phyloP scores from a whole-genome alignment of 2,113 vertebrate genomes.

The Beaufortia kweichowensis region DNA sequence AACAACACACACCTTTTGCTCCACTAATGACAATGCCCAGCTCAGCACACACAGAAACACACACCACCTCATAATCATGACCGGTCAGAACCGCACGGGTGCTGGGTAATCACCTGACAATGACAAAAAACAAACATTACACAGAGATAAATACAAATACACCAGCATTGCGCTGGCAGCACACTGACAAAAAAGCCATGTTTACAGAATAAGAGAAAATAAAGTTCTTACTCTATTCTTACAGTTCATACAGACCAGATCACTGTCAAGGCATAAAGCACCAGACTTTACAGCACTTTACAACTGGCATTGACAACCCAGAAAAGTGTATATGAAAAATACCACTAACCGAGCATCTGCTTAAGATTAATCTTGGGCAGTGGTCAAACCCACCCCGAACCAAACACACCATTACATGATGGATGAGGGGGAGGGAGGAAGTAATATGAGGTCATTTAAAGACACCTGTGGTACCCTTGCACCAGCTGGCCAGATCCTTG shows the following conservation, averaged over 20 bases:
- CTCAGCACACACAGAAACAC: conserved; percentile 95
- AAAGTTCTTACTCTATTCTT: too few species aligned
- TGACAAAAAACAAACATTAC: conserved; percentile 23
- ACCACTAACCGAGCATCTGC: conserved; percentile 50
- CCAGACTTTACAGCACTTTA: conserved; percentile 23
- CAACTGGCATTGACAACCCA: too few species aligned
- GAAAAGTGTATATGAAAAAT: too few species aligned
- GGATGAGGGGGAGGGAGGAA: conserved; percentile 81
- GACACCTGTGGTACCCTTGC: conserved; percentile 63
- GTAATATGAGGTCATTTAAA: conserved; percentile 74
- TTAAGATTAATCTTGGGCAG: conserved; percentile 67
- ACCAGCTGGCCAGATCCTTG: conserved; percentile 35
- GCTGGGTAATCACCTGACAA: conserved; percentile 91
- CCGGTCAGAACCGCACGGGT: conserved; percentile 92
- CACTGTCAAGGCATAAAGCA: too few species aligned
- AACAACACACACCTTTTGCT: conserved; percentile 97
- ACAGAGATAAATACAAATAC: not conserved
- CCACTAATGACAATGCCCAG: conserved; percentile 97
- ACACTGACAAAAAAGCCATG: too few species aligned
- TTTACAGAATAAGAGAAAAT: too few species aligned
- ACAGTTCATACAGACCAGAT: too few species aligned
- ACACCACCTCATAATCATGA: conserved; percentile 96
- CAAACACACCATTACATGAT: conserved; percentile 79
- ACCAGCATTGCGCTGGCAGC: too few species aligned
- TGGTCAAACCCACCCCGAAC: conserved; percentile 70